A percentile compares a stretch with the other conserved stretches of the same genome.
phyloP scores from a whole-genome alignment of 2,888 invertebrate species.

The Agrotis ipsilon region DNA sequence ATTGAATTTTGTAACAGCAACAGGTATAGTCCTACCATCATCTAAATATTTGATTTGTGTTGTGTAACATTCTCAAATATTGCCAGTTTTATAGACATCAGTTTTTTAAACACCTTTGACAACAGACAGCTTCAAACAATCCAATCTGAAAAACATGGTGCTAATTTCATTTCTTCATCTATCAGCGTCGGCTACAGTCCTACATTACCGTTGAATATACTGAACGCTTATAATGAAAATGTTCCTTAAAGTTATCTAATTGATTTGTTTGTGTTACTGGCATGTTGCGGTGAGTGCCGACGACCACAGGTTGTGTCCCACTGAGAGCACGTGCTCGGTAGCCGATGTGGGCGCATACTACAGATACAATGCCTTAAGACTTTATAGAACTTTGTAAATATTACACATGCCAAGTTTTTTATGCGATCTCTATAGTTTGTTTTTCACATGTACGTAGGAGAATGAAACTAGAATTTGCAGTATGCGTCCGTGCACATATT shows the following conservation, averaged over 20 bases:
- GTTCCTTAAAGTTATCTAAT: slow-evolving; percentile 66
- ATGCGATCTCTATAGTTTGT: slow-evolving; percentile 59
- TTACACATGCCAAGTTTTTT: slow-evolving; percentile 59
- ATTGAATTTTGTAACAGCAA: neutral
- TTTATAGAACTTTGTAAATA: slow-evolving; percentile 59
- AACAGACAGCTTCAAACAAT: slow-evolving; percentile 39
- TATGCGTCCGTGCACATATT: slow-evolving; percentile 50
- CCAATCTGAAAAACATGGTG: slow-evolving; percentile 67
- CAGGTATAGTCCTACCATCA: neutral
- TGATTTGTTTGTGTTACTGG: slow-evolving; percentile 58
- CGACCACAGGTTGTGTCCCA: slow-evolving; percentile 39
- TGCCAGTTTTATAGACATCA: slow-evolving; percentile 32
- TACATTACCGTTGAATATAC: slow-evolving; percentile 51
- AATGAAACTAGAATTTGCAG: slow-evolving; percentile 39
- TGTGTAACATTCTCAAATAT: slow-evolving; percentile 26
- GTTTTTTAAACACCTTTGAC: slow-evolving; percentile 21
- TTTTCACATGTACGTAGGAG: slow-evolving; percentile 43
- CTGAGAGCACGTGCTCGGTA: slow-evolving; percentile 23
- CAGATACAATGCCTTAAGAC: slow-evolving; percentile 55
- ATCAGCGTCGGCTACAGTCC: slow-evolving; percentile 48
- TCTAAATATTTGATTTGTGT: slow-evolving; percentile 1
- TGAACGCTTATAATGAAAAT: slow-evolving; percentile 67
- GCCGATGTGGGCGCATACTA: slow-evolving; percentile 54
- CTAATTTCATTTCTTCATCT: slow-evolving; percentile 68
- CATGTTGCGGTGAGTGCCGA: slow-evolving; percentile 34